Percentiles rank a stretch among this genome's conserved stretches.
Conservation (phyloP, 1,140 invertebrate species). For the Heliconius nattereri region DNA sequence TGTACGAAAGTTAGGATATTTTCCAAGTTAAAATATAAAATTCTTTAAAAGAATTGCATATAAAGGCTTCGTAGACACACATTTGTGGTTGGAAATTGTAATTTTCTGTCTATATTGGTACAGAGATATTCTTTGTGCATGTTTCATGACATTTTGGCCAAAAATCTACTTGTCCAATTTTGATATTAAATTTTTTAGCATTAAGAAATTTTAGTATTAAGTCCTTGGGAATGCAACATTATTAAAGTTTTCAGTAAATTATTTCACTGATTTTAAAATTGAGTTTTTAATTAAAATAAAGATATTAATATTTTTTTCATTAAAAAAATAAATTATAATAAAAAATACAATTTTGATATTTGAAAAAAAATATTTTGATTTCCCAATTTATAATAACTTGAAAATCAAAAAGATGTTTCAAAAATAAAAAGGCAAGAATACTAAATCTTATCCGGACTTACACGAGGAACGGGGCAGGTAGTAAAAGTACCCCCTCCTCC, state of each 20-base stretch:
- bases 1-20: neutral
- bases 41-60: conserved; percentile 12
- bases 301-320: no score
- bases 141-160: neutral
- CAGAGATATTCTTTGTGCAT: neutral
- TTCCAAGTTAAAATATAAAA: conserved; percentile 5
- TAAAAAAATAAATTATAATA: no score
- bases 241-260: neutral
- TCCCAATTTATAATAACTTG: neutral
- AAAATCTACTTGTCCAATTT: neutral
- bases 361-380: no score
- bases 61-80: neutral
- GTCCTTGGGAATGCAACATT: no score
- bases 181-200: neutral
- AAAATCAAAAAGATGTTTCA: conserved; percentile 1
- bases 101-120: neutral
- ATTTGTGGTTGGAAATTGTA: neutral
- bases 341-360: no score
- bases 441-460: conserved; percentile 44
- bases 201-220: no score
- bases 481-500: conserved; percentile 63
- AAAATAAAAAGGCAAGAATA: conserved; percentile 25
- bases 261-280: no score
- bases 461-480: conserved; percentile 58
- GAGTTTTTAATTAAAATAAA: no score